A percentile compares a stretch with the other conserved stretches of the same genome.
Evolutionary conservation across 2,797 vertebrate genomes (phyloP).

Genomic region (Pipistrellus pygmaeus): DNA sequence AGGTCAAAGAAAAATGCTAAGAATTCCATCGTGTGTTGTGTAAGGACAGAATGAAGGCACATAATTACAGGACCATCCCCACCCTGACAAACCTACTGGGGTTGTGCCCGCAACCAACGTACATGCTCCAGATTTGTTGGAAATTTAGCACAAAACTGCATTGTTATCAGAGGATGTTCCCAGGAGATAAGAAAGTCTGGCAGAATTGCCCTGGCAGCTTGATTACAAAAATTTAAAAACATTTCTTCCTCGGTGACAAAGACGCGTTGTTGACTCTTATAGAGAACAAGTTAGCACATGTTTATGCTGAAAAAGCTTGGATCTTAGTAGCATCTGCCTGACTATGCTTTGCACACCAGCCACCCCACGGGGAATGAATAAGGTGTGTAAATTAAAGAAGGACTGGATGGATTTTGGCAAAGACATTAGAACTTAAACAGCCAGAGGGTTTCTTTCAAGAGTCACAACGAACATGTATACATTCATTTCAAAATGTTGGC

Average conservation of each 20-base stretch:
- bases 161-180: slow-evolving; percentile 75
- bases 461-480: not conserved
- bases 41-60: slow-evolving; percentile 66
- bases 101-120: too few species aligned
- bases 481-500: slow-evolving; percentile 37
- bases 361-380: not conserved
- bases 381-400: not conserved
- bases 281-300: slow-evolving; percentile 39
- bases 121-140: slow-evolving; percentile 81
- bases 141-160: slow-evolving; percentile 76
- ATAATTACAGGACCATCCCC: slow-evolving; percentile 68
- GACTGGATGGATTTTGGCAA: not conserved
- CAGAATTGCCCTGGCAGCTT: slow-evolving; percentile 59
- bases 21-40: slow-evolving; percentile 78
- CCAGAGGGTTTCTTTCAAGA: slow-evolving; percentile 37
- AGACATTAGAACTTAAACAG: slow-evolving; percentile 7
- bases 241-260: slow-evolving; percentile 70
- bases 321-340: not conserved
- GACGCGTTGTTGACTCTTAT: slow-evolving; percentile 49
- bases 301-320: slow-evolving; percentile 50
- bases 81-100: slow-evolving; percentile 56
- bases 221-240: slow-evolving; percentile 73
- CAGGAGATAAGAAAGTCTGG: slow-evolving; percentile 72
- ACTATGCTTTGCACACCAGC: not conserved
- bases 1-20: slow-evolving; percentile 77